Evolutionary conservation across 2,113 vertebrate species (phyloP).

Genomic region (Carassius auratus): DNA sequence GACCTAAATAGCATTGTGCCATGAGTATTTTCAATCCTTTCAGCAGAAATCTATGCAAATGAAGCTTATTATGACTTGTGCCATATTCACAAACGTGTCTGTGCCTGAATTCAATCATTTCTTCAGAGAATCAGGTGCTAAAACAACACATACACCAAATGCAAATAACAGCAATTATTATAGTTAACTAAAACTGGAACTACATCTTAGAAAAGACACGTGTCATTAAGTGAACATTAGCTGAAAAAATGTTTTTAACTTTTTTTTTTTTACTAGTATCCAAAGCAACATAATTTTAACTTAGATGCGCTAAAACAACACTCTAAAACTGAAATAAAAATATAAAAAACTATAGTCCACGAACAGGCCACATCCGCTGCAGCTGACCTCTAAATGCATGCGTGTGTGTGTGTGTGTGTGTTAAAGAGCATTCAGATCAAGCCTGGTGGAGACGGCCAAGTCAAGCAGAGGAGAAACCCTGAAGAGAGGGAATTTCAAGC

Average conservation of each 20-base stretch:
- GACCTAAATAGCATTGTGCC: neutral
- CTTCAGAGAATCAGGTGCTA: neutral
- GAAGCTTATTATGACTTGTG: neutral
- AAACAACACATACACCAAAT: neutral
- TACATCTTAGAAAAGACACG: neutral
- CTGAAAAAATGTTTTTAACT: neutral
- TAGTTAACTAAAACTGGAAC: neutral
- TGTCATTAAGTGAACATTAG: neutral
- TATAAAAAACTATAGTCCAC: neutral
- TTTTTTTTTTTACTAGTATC: neutral
- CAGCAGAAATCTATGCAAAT: neutral
- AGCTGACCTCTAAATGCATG: constrained; percentile 37
- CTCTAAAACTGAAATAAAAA: too few relatives aligned
- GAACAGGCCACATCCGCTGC: constrained; percentile 47
- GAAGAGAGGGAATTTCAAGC: constrained; percentile 47
- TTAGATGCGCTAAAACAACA: too few relatives aligned
- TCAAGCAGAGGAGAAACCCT: constrained; percentile 27
- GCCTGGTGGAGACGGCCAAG: neutral
- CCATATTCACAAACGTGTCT: neutral
- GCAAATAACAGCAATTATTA: neutral
- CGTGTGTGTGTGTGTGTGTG: neutral
- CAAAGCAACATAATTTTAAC: neutral
- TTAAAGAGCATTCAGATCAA: constrained; percentile 22
- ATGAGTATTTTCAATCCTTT: neutral
- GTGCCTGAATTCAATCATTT: neutral